Evolutionary conservation across 2,797 vertebrate genomes (phyloP).

Genomic region (Triplophysa bombifrons): DNA sequence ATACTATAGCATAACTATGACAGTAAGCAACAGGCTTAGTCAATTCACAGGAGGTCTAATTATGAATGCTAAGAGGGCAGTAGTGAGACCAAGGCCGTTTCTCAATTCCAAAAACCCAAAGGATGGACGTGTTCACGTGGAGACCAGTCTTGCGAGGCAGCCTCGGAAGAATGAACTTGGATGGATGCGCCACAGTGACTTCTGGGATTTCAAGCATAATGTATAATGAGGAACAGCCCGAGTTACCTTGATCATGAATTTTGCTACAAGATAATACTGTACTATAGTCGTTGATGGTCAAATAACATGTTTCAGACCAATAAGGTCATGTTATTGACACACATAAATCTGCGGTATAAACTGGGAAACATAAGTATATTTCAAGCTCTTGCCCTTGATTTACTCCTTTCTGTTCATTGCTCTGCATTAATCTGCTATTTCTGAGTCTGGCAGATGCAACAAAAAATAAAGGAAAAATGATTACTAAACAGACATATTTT

Average conservation of each 20-base stretch:
- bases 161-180: too few species aligned
- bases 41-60: background rate
- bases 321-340: background rate
- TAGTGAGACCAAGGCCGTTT: background rate
- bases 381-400: background rate
- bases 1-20: background rate
- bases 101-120: too few species aligned
- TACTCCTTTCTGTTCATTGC: background rate
- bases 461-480: slow-evolving; percentile 2
- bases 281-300: background rate
- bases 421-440: background rate
- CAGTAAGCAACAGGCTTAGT: background rate
- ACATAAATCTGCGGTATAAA: background rate
- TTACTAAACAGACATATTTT: slow-evolving; percentile 48
- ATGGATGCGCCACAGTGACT: too few species aligned
- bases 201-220: too few species aligned
- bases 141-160: too few species aligned
- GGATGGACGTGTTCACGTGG: too few species aligned
- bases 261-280: background rate
- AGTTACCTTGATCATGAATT: background rate
- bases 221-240: too few species aligned
- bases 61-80: background rate
- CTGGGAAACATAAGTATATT: too few species aligned
- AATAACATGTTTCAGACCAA: background rate
- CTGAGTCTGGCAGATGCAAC: background rate